These are phyloP conservation scores for Holocentrus rufus DNA, from an alignment of 2,797 vertebrate genomes.

Conservation along the genomic window DNA sequence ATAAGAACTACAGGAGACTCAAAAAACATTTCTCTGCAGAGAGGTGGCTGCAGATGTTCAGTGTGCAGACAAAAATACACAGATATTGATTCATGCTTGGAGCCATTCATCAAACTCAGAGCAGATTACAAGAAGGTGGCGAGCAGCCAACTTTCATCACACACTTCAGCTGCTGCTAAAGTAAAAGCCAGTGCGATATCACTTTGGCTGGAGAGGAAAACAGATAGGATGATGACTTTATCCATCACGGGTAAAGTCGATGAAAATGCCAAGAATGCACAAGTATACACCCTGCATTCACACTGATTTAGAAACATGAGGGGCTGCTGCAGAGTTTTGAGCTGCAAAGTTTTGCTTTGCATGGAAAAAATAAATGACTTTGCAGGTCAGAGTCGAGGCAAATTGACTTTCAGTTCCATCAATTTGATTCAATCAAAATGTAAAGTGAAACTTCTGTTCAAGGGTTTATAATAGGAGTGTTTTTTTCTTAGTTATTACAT, in stretches of 20 bases:
- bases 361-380: background rate
- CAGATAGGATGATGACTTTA: background rate
- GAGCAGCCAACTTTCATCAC: slow-evolving; percentile 4
- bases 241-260: slow-evolving; percentile 1
- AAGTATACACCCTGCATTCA: background rate
- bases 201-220: background rate
- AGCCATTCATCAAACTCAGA: slow-evolving; percentile 25
- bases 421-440: too few species aligned
- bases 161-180: slow-evolving; percentile 1
- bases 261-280: background rate
- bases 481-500: too few species aligned
- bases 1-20: too few species aligned
- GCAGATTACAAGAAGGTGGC: slow-evolving; percentile 14
- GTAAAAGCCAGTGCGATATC: background rate
- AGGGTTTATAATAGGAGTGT: too few species aligned
- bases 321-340: background rate
- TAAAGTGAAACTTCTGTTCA: too few species aligned
- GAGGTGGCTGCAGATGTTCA: too few species aligned
- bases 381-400: background rate
- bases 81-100: slow-evolving; percentile 1
- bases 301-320: background rate
- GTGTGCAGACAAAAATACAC: background rate
- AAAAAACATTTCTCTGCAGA: too few species aligned
- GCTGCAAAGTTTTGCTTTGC: background rate
- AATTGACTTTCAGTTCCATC: too few species aligned